phyloP scores from a whole-genome alignment of 2,888 invertebrate species.

The Epiblema foenella region DNA sequence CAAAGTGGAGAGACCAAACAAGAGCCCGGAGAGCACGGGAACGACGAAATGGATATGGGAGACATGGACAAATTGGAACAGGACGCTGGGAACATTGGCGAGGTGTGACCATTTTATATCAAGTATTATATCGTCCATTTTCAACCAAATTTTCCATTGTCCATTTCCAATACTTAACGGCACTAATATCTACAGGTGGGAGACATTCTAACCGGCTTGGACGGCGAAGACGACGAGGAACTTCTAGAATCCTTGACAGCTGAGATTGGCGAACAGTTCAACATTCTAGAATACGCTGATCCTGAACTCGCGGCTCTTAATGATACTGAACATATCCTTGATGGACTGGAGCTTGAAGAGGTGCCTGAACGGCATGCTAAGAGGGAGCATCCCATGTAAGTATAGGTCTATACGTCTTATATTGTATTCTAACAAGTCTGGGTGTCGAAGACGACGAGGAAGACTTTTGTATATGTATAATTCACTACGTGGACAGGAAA shows the following conservation, averaged over 20 bases:
- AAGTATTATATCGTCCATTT: too few species aligned
- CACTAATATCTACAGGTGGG: conserved; percentile 80
- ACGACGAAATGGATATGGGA: conserved; percentile 80
- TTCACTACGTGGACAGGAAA: too few species aligned
- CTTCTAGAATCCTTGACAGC: conserved; percentile 88
- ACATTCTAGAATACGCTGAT: conserved; percentile 97
- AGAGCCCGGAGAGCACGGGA: conserved; percentile 69
- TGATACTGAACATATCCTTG: conserved; percentile 93
- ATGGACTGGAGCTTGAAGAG: conserved; percentile 91
- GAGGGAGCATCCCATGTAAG: conserved; percentile 55
- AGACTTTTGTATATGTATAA: too few species aligned
- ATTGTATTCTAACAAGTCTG: background rate
- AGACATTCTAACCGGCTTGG: conserved; percentile 92
- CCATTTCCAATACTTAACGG: background rate
- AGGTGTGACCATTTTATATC: conserved; percentile 58
- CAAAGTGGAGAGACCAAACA: conserved; percentile 64
- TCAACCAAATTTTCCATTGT: too few species aligned
- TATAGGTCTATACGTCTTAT: background rate
- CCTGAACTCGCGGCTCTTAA: conserved; percentile 94
- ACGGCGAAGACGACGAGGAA: conserved; percentile 95
- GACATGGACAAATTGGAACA: conserved; percentile 83
- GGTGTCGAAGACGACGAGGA: background rate
- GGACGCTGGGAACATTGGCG: conserved; percentile 79
- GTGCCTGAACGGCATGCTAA: conserved; percentile 87
- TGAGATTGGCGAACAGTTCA: conserved; percentile 97